Evolutionary conservation across 2,888 invertebrate species (phyloP).

Genomic region (Metellina segmentata): DNA sequence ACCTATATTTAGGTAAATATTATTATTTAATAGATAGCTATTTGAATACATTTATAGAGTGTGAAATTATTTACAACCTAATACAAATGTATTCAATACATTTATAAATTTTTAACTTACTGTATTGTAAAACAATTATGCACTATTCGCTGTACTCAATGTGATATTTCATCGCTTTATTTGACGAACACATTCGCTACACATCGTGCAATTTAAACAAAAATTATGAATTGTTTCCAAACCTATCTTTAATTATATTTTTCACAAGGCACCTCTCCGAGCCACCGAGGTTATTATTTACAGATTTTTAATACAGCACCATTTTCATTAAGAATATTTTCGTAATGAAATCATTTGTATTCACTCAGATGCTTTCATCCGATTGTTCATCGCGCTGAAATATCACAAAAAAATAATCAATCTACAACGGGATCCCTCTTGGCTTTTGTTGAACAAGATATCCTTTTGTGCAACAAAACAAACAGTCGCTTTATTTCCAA

Average conservation of each 20-base stretch:
- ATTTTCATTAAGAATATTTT: not conserved
- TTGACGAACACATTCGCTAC: not conserved
- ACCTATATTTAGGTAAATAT: too few species aligned
- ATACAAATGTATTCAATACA: too few species aligned
- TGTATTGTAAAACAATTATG: too few species aligned
- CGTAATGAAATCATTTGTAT: not conserved
- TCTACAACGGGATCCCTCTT: not conserved
- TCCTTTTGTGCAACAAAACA: not conserved
- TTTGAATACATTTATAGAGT: too few species aligned
- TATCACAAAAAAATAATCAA: not conserved
- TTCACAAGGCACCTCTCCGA: not conserved
- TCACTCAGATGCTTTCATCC: not conserved
- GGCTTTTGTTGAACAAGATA: not conserved
- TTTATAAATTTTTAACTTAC: too few species aligned
- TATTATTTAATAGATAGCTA: too few species aligned
- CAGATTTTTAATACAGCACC: not conserved
- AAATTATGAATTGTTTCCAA: not conserved
- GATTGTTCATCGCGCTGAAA: not conserved
- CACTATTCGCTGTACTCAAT: too few species aligned
- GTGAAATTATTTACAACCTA: too few species aligned
- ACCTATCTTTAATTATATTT: not conserved
- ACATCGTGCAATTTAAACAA: not conserved
- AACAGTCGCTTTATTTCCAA: not conserved
- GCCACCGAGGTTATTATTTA: not conserved
- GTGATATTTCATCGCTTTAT: not conserved